These are phyloP conservation scores for Drosophila parthenogenetica DNA, from an alignment of 2,888 invertebrate species.

Conservation along the genomic window DNA sequence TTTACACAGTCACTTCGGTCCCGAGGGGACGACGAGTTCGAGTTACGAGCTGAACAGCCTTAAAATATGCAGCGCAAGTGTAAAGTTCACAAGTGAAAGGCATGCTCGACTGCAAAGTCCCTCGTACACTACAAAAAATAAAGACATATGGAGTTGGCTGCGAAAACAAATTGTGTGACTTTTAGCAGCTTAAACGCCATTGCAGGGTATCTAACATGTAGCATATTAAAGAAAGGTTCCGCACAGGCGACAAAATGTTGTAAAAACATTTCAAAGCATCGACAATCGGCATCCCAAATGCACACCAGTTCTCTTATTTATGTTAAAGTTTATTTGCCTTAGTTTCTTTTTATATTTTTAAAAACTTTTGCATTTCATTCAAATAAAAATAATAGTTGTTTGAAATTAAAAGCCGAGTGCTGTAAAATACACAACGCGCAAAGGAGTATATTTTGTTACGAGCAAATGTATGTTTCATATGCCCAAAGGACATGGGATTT, in stretches of 20 bases:
- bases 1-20: slow-evolving; percentile 42
- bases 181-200: too few relatives aligned
- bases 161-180: too few relatives aligned
- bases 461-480: background rate
- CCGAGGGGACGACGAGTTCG: slow-evolving; percentile 8
- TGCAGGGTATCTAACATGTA: slow-evolving; percentile 3
- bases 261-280: slow-evolving; percentile 68
- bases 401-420: slow-evolving; percentile 31
- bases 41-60: slow-evolving; percentile 37
- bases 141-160: too few relatives aligned
- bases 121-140: too few relatives aligned
- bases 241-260: slow-evolving; percentile 57
- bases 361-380: slow-evolving; percentile 61
- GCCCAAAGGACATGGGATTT: slow-evolving; percentile 8
- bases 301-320: slow-evolving; percentile 26
- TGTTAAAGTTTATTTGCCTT: slow-evolving; percentile 39
- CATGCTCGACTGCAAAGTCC: background rate
- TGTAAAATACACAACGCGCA: slow-evolving; percentile 35
- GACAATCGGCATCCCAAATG: slow-evolving; percentile 52
- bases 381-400: slow-evolving; percentile 57
- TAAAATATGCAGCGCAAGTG: slow-evolving; percentile 63
- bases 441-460: slow-evolving; percentile 14
- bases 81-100: slow-evolving; percentile 1
- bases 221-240: background rate
- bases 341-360: slow-evolving; percentile 16